These are phyloP conservation scores for Eristalis tenax DNA, from an alignment of 2,888 invertebrate species.

Conservation along the genomic window DNA sequence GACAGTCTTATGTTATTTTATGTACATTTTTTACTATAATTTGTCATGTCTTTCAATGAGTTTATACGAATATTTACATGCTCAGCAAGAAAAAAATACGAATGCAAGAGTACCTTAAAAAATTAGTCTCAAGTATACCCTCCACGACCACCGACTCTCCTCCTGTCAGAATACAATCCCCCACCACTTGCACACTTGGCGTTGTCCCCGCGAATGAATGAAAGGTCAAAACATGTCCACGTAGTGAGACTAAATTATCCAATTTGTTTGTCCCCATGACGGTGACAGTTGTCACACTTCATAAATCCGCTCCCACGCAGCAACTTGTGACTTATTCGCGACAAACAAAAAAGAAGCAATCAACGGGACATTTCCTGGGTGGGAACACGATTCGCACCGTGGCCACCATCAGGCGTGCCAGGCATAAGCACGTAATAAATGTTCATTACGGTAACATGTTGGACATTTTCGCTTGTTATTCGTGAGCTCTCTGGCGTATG, in stretches of 20 bases:
- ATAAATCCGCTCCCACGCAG: not conserved
- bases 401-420: not conserved
- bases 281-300: not conserved
- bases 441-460: slow-evolving; percentile 14
- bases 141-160: no score
- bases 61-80: no score
- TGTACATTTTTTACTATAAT: no score
- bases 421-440: slow-evolving; percentile 14
- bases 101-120: no score
- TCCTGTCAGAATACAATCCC: not conserved
- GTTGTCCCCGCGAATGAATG: not conserved
- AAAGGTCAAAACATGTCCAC: not conserved
- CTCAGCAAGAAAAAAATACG: no score
- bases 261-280: not conserved
- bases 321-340: not conserved
- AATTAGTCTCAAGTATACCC: no score
- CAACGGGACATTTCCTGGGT: not conserved
- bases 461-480: not conserved
- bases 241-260: not conserved
- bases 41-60: no score
- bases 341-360: not conserved
- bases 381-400: not conserved
- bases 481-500: not conserved
- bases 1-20: no score
- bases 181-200: not conserved